A percentile compares a stretch with the other conserved stretches of the same genome.
Conservation (phyloP, 1,140 invertebrate species). For the Rhyzopertha dominica region DNA sequence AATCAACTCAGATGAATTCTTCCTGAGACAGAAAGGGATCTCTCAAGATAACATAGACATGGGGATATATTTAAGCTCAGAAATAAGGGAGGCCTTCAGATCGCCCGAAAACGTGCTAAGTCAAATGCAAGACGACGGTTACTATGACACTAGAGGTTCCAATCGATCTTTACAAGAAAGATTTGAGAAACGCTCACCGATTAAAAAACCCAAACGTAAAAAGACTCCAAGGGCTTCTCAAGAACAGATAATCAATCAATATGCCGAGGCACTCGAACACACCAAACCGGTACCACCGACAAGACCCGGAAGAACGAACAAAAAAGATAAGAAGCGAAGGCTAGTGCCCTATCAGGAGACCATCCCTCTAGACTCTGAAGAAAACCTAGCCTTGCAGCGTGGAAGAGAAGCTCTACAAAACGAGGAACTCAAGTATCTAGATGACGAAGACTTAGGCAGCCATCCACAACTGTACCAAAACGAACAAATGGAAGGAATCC, state of each 20-base stretch:
- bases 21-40: constrained; percentile 70
- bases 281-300: constrained; percentile 42
- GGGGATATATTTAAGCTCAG: constrained; percentile 66
- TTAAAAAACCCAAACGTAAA: constrained; percentile 44
- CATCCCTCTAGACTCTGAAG: constrained; percentile 27
- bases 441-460: constrained; percentile 11
- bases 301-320: constrained; percentile 42
- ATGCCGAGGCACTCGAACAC: constrained; percentile 21
- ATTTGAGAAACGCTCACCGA: constrained; percentile 28
- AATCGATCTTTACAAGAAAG: constrained; percentile 34
- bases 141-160: constrained; percentile 27
- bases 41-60: constrained; percentile 76
- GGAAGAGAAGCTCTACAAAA: constrained; percentile 9
- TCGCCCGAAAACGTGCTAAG: constrained; percentile 59
- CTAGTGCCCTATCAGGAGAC: constrained; percentile 36
- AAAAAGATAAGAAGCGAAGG: constrained; percentile 27
- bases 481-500: constrained; percentile 45
- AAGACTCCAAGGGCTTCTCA: constrained; percentile 43
- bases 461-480: constrained; percentile 44
- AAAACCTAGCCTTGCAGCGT: too few relatives aligned
- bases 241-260: constrained; percentile 32
- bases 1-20: constrained; percentile 82
- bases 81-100: constrained; percentile 73
- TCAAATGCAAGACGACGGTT: constrained; percentile 50
- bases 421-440: neutral